Conservation (phyloP, 2,888 invertebrate genomes). For the Calameuta pallipes region DNA sequence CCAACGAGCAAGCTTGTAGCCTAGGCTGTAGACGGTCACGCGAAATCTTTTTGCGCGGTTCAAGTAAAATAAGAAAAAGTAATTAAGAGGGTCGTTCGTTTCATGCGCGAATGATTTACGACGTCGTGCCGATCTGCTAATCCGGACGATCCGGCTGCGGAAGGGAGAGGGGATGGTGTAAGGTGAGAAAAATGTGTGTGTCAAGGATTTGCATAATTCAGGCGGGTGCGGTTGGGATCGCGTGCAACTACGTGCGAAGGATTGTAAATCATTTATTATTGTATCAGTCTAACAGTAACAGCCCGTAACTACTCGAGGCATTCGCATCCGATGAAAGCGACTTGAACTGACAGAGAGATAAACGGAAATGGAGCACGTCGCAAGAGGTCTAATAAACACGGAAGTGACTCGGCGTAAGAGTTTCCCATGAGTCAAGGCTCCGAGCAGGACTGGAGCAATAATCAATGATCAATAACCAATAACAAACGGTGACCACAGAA, state of each 20-base stretch:
- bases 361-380: not conserved
- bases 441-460: slow-evolving; percentile 24
- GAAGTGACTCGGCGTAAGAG: slow-evolving; percentile 37
- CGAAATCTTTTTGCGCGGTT: not conserved
- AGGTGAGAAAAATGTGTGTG: not conserved
- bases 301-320: not conserved
- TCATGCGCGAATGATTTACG: not conserved
- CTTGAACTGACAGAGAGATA: not conserved
- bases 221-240: not conserved
- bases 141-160: not conserved
- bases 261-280: not conserved
- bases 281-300: not conserved
- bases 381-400: slow-evolving; percentile 34
- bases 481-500: slow-evolving; percentile 50
- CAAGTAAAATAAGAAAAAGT: not conserved
- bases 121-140: not conserved
- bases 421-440: slow-evolving; percentile 42
- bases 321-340: not conserved
- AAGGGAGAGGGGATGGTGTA: too few species aligned
- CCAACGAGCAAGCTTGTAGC: not conserved
- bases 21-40: not conserved
- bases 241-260: not conserved
- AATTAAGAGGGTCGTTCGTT: not conserved
- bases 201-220: not conserved
- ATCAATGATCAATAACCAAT: slow-evolving; percentile 17